phyloP scores from a whole-genome alignment of 2,888 invertebrate species.

The Rhingia campestris region DNA sequence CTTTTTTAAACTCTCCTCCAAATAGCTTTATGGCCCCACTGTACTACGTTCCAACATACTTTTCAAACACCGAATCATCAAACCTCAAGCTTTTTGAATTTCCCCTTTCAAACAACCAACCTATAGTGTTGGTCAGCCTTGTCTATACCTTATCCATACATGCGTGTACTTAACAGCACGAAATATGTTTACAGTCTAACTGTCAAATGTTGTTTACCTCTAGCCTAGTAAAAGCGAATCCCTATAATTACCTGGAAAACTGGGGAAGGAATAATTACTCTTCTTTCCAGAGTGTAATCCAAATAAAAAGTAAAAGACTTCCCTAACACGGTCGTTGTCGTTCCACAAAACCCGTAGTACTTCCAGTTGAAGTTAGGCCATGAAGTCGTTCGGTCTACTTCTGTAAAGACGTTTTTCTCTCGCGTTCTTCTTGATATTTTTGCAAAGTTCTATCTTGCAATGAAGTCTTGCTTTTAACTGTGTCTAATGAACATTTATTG shows the following conservation, averaged over 20 bases:
- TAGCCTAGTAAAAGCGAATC: conserved; percentile 23
- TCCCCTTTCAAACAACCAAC: neutral
- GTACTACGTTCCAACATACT: neutral
- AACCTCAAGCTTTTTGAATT: conserved; percentile 2
- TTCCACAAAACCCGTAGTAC: conserved; percentile 51
- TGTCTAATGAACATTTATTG: neutral
- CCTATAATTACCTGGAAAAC: conserved; percentile 51
- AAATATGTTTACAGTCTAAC: conserved; percentile 56
- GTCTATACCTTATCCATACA: neutral
- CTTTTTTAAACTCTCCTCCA: neutral
- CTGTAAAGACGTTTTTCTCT: neutral
- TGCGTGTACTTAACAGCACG: neutral
- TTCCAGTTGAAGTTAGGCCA: conserved; percentile 70
- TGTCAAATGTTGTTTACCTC: conserved; percentile 71
- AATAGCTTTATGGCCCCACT: neutral
- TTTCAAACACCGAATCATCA: neutral
- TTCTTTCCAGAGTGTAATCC: conserved; percentile 27
- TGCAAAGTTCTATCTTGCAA: neutral
- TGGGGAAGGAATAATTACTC: conserved; percentile 47
- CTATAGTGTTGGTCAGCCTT: neutral
- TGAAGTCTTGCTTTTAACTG: neutral
- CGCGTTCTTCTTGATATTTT: neutral
- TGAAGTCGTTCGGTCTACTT: conserved; percentile 50
- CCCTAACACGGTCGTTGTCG: conserved; percentile 7
- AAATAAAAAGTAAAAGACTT: neutral